Evolutionary conservation across 2,113 vertebrate genomes (phyloP), one percentile per base, ranked within the genome.

Genomic region (Oplegnathus fasciatus): DNA sequence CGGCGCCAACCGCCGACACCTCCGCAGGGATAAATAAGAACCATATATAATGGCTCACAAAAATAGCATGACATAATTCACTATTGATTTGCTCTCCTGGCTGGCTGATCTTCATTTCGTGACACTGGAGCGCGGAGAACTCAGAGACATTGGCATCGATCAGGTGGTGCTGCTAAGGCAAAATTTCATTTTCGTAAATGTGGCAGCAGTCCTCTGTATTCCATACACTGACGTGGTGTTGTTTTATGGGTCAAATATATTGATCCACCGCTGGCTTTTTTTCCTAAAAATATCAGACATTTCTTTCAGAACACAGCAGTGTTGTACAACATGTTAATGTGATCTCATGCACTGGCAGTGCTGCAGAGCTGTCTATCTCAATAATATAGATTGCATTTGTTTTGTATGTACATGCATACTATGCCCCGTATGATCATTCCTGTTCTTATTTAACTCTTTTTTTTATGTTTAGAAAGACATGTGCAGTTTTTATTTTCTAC

Each of bases 11-110:
- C 20, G 14, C 60, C 55, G 28, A 88, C 84, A 44, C 84, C 82
- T 88, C 80, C 46, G 26, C 82, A 64, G 79, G 77, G 91, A 91
- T 86, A 88, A 94, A 92, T 88, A 89, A 94, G 79, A 80, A 60
- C 86, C 80, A 37, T 86, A 82, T 83, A 93, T 93, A 91, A 94
- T 80, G 70, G 87, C 88, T 84, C 67, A 78, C 91, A 91, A 90
- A 95, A 95, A 94, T 89, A 93, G 93, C 90, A 84, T 78, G 88
- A 95, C 91, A 93, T 95, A 92, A 95, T 94, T 95, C 93, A 91
- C 75, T 94, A 96, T 95, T 93, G 95, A 95, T 95, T 52, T 74
- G 65, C 86, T 91, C 86, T 79, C 83, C 73, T 57, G 62, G 77
- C 78, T 69, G 84, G 77, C 88, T 81, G 89, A 89, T 92, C 90